These are phyloP conservation scores for Theocolax elegans DNA, from an alignment of 1,140 invertebrate species.

Conservation along the genomic window DNA sequence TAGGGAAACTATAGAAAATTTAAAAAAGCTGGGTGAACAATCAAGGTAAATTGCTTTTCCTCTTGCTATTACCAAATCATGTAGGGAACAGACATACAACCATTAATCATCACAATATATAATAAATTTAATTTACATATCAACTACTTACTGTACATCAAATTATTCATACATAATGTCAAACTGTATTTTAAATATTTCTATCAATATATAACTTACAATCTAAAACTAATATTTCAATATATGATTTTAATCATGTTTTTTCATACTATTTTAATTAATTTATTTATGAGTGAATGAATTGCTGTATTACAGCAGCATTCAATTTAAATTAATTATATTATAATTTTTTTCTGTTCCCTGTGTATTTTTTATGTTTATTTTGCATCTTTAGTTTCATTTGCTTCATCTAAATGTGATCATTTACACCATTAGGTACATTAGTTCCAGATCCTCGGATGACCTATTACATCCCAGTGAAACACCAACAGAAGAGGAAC, in stretches of 20 bases:
- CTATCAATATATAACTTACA: neutral
- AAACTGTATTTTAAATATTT: neutral
- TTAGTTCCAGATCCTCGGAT: slow-evolving; percentile 53
- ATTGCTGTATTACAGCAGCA: too few species aligned
- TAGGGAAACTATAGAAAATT: slow-evolving; percentile 65
- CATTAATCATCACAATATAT: neutral
- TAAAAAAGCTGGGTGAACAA: slow-evolving; percentile 64
- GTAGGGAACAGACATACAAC: slow-evolving; percentile 33
- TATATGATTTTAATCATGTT: too few species aligned
- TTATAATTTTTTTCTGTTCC: slow-evolving; percentile 30
- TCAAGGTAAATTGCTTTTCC: slow-evolving; percentile 55
- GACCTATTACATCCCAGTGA: slow-evolving; percentile 39
- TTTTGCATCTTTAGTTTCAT: slow-evolving; percentile 25
- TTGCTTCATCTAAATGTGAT: slow-evolving; percentile 31
- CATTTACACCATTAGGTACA: slow-evolving; percentile 38
- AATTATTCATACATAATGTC: neutral
- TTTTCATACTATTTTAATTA: too few species aligned
- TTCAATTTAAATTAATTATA: too few species aligned
- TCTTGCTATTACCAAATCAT: neutral
- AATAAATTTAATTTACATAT: too few species aligned
- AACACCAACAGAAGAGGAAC: slow-evolving; percentile 39
- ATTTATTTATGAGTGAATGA: too few species aligned
- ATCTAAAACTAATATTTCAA: too few species aligned
- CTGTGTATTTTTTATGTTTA: slow-evolving; percentile 12
- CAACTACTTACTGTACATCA: too few species aligned